Conservation (phyloP, 2,113 vertebrate genomes). For the Pseudorectes ferrugineus region DNA sequence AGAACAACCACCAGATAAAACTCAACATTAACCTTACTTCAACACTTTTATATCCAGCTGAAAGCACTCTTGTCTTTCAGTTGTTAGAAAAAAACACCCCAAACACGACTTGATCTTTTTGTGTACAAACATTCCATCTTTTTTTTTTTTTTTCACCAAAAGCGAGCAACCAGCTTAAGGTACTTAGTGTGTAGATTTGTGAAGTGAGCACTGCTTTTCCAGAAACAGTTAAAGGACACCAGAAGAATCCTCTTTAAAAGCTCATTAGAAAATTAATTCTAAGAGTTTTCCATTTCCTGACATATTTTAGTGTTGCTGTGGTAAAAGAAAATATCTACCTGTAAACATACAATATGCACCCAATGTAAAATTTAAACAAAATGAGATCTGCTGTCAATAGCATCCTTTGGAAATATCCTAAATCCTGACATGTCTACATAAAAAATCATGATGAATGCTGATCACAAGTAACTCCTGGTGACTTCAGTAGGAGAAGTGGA, state of each 20-base stretch:
- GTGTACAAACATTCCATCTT: not conserved
- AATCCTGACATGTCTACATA: not conserved
- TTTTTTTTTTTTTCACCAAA: not conserved
- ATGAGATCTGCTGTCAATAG: not conserved
- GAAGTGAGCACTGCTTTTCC: not conserved
- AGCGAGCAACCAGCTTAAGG: not conserved
- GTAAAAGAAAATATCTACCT: not conserved
- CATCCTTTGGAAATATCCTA: not conserved
- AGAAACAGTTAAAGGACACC: not conserved
- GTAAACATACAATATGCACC: not conserved
- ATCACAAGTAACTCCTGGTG: not conserved
- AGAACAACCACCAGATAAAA: not conserved
- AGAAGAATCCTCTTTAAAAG: not conserved
- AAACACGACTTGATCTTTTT: not conserved
- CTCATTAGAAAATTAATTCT: not conserved
- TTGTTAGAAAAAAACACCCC: not conserved
- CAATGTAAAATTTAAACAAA: not conserved
- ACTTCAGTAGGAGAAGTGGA: not conserved
- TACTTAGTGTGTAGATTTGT: not conserved
- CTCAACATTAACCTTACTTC: not conserved
- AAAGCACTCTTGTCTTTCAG: not conserved
- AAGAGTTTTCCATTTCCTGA: not conserved
- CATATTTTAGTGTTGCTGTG: not conserved
- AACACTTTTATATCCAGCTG: not conserved
- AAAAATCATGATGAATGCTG: not conserved